Evolutionary conservation across 2,888 invertebrate genomes (phyloP).

Genomic region (Diarsia mendica): DNA sequence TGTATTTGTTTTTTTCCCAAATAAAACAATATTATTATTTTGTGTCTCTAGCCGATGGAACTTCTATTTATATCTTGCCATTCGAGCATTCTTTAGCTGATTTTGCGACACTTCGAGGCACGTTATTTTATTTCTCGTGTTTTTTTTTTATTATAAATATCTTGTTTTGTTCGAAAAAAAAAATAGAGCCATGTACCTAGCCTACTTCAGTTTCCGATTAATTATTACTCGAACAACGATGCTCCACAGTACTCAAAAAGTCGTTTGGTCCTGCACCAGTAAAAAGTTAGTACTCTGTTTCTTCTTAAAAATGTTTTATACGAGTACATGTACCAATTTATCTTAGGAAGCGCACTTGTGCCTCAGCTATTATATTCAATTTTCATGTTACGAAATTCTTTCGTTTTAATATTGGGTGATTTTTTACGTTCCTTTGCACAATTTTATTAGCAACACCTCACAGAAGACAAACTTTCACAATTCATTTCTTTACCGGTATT

Average conservation of each 20-base stretch:
- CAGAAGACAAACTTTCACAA: not conserved
- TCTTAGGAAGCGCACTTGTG: conserved; percentile 25
- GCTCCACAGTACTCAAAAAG: not conserved
- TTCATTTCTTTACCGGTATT: not conserved
- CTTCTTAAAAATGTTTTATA: conserved; percentile 17
- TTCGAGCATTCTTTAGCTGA: no score
- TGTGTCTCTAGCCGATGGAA: no score
- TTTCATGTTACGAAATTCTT: conserved; percentile 9
- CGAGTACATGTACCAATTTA: not conserved
- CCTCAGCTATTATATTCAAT: conserved; percentile 9
- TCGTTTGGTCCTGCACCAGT: not conserved
- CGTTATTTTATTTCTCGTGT: no score
- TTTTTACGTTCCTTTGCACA: not conserved
- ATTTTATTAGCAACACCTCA: not conserved
- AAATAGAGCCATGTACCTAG: no score
- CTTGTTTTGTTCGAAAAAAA: no score
- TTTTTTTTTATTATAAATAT: no score
- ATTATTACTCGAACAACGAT: conserved; percentile 6
- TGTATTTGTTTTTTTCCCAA: no score
- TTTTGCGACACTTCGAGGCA: no score
- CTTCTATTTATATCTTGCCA: no score
- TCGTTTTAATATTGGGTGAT: not conserved
- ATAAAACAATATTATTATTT: no score
- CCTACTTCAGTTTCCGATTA: not conserved
- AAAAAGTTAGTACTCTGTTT: conserved; percentile 5